Evolutionary conservation across 1,140 invertebrate genomes (phyloP), one percentile per base, ranked within the genome.

Genomic region (Rhopalosiphum maidis): DNA sequence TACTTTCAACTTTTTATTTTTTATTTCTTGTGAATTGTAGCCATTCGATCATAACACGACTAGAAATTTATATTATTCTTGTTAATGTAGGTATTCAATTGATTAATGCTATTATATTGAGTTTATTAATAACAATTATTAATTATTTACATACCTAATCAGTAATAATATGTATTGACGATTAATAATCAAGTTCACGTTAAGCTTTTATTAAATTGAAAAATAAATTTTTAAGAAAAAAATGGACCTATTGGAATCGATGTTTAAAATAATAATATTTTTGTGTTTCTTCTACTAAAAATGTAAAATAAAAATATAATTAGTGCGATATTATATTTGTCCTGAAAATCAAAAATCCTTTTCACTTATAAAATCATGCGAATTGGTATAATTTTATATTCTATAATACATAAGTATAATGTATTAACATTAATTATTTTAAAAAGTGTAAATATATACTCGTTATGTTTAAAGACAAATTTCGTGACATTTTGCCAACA

Each of bases 391-490:
- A 51, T 51, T 51, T 22, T 68, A 68, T 18, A n/a, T 11, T n/a
- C n/a, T 15, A 4, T 5, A 51, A n/a, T n/a, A n/a, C 18, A n/a
- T 77, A 77, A 77, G n/a, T 77, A 77, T n/a, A 68, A 68, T 77
- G 30, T 77, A n/a, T 30, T 77, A 77, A n/a, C 30, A 77, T 77
- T 77, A 77, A 77, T n/a, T n/a, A 77, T n/a, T n/a, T n/a, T n/a
- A n/a, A 77, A 77, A 77, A 77, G 60, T 77, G 30, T 77, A 77
- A 77, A 77, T 77, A 77, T 77, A 77, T 77, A 77, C 60, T 77
- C 60, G 60, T 77, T n/a, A 77, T n/a, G 60, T 5, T 77, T 30
- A 35, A 77, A 77, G 60, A 77, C 60, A 7, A n/a, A n/a, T 77
- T 77, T 77, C 60, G 60, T 77, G 60, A 77, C 60, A 77, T 77